A percentile compares a stretch with the other conserved stretches of the same genome.
phyloP scores from a whole-genome alignment of 2,888 invertebrate genomes.

The Drepana falcataria region DNA sequence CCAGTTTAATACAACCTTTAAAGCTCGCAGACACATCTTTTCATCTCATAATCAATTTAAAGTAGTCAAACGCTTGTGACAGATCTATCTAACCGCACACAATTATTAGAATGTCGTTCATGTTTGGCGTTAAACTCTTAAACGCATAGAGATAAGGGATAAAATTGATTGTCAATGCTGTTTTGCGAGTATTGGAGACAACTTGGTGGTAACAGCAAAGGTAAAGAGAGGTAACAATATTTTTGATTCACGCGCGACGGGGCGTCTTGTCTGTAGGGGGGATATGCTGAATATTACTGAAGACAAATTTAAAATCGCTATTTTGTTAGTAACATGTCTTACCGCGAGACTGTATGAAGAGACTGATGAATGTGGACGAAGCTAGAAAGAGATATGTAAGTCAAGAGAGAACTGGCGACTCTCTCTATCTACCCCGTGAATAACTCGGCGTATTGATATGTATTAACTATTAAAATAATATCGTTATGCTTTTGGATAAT shows the following conservation, averaged over 20 bases:
- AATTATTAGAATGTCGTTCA: background rate
- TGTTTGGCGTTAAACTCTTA: background rate
- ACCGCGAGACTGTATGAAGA: too few relatives aligned
- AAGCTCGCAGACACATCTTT: conserved; percentile 7
- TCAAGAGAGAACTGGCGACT: too few relatives aligned
- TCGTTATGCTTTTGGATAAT: too few relatives aligned
- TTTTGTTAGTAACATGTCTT: too few relatives aligned
- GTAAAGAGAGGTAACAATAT: conserved; percentile 14
- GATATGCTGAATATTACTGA: background rate
- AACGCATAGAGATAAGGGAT: background rate
- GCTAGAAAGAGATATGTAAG: too few relatives aligned
- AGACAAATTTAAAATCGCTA: too few relatives aligned
- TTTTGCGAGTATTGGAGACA: background rate
- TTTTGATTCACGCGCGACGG: conserved; percentile 27
- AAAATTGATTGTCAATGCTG: background rate
- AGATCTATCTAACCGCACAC: conserved; percentile 8
- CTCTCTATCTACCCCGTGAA: too few relatives aligned
- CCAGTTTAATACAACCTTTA: background rate
- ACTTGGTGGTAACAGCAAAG: background rate
- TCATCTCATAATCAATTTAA: conserved; percentile 25
- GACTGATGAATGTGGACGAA: too few relatives aligned
- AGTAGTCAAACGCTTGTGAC: conserved; percentile 14
- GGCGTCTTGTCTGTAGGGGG: conserved; percentile 14
- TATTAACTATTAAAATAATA: too few relatives aligned
- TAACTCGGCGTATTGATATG: too few relatives aligned